Conservation (phyloP, 2,888 invertebrate species). For the Cosmorhoe ocellata region DNA sequence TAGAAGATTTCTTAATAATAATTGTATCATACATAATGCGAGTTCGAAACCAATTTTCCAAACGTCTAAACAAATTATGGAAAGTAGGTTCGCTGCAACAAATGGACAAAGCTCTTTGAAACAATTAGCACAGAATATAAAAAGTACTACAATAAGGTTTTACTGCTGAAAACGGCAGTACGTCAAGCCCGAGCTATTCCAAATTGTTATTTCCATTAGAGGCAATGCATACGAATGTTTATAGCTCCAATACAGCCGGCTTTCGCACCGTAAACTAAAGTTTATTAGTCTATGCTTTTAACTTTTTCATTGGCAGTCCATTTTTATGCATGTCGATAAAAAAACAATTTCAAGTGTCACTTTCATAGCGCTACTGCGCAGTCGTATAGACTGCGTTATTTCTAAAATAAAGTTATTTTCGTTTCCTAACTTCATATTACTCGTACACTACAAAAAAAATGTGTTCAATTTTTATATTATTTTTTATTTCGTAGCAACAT, state of each 20-base stretch:
- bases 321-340: conserved; percentile 52
- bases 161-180: conserved; percentile 2
- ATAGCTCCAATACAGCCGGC: conserved; percentile 58
- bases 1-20: too few relatives aligned
- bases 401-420: background rate
- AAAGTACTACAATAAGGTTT: background rate
- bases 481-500: too few relatives aligned
- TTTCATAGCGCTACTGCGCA: conserved; percentile 36
- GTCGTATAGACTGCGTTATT: conserved; percentile 2
- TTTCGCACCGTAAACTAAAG: conserved; percentile 63
- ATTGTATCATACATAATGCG: too few relatives aligned
- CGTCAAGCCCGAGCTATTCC: conserved; percentile 49
- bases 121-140: background rate
- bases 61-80: too few relatives aligned
- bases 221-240: conserved; percentile 63
- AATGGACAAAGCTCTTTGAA: too few relatives aligned
- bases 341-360: conserved; percentile 44
- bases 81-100: too few relatives aligned
- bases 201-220: conserved; percentile 53
- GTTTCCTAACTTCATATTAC: too few relatives aligned
- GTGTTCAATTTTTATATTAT: too few relatives aligned
- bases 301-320: conserved; percentile 53
- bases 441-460: too few relatives aligned
- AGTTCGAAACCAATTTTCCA: too few relatives aligned
- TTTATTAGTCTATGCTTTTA: conserved; percentile 60